These are phyloP conservation scores for Crotophaga sulcirostris DNA, from an alignment of 2,113 vertebrate species.

Conservation along the genomic window DNA sequence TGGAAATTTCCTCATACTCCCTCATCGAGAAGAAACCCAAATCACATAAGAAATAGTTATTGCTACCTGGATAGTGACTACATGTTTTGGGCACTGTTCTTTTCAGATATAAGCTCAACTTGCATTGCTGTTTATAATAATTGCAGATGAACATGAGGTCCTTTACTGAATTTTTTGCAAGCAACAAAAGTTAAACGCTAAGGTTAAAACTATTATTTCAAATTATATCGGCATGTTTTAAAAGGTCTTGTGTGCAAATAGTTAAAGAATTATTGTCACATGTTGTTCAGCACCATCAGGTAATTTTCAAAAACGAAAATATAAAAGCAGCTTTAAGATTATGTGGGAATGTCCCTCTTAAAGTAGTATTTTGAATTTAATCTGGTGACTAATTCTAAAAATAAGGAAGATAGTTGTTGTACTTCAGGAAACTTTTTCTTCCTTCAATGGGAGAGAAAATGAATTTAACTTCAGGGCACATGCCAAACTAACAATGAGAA, in stretches of 20 bases:
- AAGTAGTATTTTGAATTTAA: constrained; percentile 23
- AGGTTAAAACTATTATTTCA: background rate
- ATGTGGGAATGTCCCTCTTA: background rate
- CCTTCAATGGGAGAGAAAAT: constrained; percentile 58
- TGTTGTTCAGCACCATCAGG: background rate
- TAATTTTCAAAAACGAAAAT: constrained; percentile 2
- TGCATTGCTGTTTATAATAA: background rate
- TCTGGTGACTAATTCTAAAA: constrained; percentile 12
- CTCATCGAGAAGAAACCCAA: background rate
- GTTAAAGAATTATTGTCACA: background rate
- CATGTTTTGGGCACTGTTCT: background rate
- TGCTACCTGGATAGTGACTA: background rate
- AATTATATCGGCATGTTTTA: background rate
- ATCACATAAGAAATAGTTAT: background rate
- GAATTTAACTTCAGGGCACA: constrained; percentile 62
- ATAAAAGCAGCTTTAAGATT: background rate
- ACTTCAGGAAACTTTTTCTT: constrained; percentile 54
- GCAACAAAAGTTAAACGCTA: background rate
- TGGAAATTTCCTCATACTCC: background rate
- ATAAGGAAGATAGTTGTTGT: background rate
- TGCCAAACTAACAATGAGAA: constrained; percentile 72
- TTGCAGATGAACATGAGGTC: background rate
- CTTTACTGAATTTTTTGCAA: background rate
- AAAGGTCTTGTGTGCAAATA: background rate
- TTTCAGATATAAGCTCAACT: background rate